Base-by-base conservation (phyloP, 2,113 vertebrate genomes). In the Solenodon paradoxus region DNA sequence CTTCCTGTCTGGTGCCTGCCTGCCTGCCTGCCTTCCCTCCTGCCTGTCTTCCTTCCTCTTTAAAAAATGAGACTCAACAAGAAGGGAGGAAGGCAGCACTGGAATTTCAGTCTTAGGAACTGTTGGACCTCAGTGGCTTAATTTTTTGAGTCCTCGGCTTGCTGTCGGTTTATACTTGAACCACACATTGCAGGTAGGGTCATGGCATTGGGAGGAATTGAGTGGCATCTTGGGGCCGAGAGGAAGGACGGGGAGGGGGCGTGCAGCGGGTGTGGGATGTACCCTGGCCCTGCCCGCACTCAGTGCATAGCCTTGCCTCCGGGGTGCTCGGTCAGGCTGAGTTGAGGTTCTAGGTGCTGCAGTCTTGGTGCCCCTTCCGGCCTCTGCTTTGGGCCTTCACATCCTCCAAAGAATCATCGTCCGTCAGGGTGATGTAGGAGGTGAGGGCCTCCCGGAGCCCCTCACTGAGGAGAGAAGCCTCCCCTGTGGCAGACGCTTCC, bases 361-460 rank as follows among this genome's bases (percentile, higher is more conserved):
- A 97, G 97, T 95, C 97, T 97, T 94, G 81, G 32, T 53, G 93
- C 42, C 90, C 90, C 40, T 97, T 95, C 42, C 1, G 57, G 0
- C 15, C 1, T 10, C 71, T 59, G 51, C 32, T 66, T 66, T 77
- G 53, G 0, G 2, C 3, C 2, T 86, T 38, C 68, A 9, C 49
- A 0, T 38, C 81, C 2, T 96, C 55, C 0, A 96, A 82, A 8
- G 9, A 26, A 0, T 19, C 59, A 0, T 98, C 98, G 1, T 99
- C 98, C 0, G 99, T 98, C 97, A 99, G 97, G 51, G 98, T 98
- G 90, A 99, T 97, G 95, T 99, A 99, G 77, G 99, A 99, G 97
- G 93, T 98, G 93, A 99, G 98, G 96, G 99, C 98, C 75, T 99
- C 99, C 81, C 98, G 97, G 88, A 99, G 98, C 3, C 99, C 99